Evolutionary conservation across 2,113 vertebrate genomes (phyloP).

Genomic region (Tychaedon coryphoeus): DNA sequence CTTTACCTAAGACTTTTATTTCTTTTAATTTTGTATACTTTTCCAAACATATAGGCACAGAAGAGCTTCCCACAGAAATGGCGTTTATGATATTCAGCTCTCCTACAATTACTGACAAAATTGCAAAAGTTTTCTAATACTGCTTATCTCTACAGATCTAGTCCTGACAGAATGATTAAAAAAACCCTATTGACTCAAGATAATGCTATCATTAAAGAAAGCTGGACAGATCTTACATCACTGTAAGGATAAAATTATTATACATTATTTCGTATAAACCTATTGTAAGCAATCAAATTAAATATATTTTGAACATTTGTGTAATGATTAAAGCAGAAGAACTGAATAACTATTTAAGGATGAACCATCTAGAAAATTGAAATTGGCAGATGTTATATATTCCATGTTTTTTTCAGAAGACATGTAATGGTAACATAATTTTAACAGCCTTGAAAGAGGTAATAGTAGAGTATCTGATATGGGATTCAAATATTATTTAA

Average conservation of each 20-base stretch:
- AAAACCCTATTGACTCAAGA: not conserved
- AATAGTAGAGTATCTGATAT: not conserved
- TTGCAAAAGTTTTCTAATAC: not conserved
- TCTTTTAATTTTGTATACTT: not conserved
- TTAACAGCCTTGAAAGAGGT: slow-evolving; percentile 9
- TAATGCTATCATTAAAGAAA: not conserved
- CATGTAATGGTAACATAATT: not conserved
- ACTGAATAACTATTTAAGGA: slow-evolving; percentile 23
- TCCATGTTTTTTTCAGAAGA: slow-evolving; percentile 32
- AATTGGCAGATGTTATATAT: not conserved
- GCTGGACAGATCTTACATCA: not conserved
- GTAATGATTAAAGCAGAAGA: slow-evolving; percentile 43
- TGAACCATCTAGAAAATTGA: slow-evolving; percentile 31
- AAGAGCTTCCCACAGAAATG: not conserved
- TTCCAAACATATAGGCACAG: not conserved
- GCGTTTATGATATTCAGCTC: not conserved
- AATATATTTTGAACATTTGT: not conserved
- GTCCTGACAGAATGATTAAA: not conserved
- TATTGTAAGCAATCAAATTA: slow-evolving; percentile 27
- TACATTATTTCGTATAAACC: slow-evolving; percentile 7
- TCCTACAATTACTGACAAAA: not conserved
- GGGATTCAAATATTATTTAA: slow-evolving; percentile 13
- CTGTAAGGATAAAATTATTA: not conserved
- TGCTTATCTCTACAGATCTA: not conserved
- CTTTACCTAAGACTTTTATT: not conserved